Base-by-base conservation (phyloP, 2,797 vertebrate species). In the Tenualosa ilisha region DNA sequence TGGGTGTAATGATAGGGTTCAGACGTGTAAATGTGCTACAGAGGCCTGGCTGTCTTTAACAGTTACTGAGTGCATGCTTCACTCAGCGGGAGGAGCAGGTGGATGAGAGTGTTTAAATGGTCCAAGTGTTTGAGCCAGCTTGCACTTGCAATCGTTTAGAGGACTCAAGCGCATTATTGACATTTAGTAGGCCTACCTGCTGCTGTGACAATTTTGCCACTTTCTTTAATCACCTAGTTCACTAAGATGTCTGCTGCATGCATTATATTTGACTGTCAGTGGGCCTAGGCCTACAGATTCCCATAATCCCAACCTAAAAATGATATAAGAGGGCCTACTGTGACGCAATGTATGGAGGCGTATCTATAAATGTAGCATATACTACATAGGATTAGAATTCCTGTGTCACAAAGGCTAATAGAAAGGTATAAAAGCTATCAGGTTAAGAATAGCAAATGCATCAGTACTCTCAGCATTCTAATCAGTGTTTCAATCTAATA, bases 1-100 rank as follows among this genome's bases (percentile, higher is more conserved):
- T 81, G 85, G 65, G 85, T 72, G 81, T 63, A 90, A 86, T 88
- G 88, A 89, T 82, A 89, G 81, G 84, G 83, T 84, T 84, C 51
- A 8, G 17, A 83, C 86, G 50, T 84, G 59, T n/a, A 46, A 85
- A 84, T 54, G 46, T 43, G 75, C 22, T 40, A 3, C 65, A 17
- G 31, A 13, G 31, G 65, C 26, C 11, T 3, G 65, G 31, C 65
- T 72, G 65, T 72, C 65, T 72, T 72, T 72, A 72, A 31, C 65
- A 37, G 65, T 72, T 72, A 72, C 26, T 26, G 26, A 72, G 65
- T 40, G 65, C 65, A 3, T 72, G 65, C 65, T 40, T 72, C 15
- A 40, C 65, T 72, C 26, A 37, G 65, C 65, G 31, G 65, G 65
- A 31, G 31, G n/a, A 40, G 65, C 65, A 72, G 65, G 65, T 72